Evolutionary conservation across 2,797 vertebrate genomes (phyloP), one percentile per base, ranked within the genome.

Genomic region (Parotocinclus haroldoi): DNA sequence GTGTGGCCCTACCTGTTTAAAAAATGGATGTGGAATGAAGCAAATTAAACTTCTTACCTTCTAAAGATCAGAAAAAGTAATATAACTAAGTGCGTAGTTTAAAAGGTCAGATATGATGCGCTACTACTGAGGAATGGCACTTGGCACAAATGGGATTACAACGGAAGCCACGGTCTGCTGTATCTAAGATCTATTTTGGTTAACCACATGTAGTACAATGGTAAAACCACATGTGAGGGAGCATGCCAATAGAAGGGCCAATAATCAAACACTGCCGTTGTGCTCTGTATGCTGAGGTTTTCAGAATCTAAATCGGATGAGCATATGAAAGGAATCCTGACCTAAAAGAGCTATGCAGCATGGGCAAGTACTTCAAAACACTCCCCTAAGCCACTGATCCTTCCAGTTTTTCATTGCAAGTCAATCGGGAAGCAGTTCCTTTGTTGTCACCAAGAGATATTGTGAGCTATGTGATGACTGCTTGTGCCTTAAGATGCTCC

Each of bases 151-250:
- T 69, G 79, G 74, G 81, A 82, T 84, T 78, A 71, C 72, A 83
- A 79, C 65, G 74, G 79, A 71, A 80, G 77, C 78, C 75, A 56
- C 56, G 76, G 74, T 74, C 68, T 69, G 71, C 77, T 79, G 72
- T 68, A 79, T 76, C 78, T 73, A 72, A 76, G 77, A 80, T 82
- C 64, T 82, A 71, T 78, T 78, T 81, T 80, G 80, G 85, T 87
- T 83, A 86, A 86, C 86, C 85, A 84, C 85, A 88, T 82, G 83
- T 75, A 73, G 81, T 82, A 84, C 81, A 87, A 88, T 81, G 74
- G 79, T 77, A 76, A 82, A 86, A 85, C 87, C 87, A 88, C 84
- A 87, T 87, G 82, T 86, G 78, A 87, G 78, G 73, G 60, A 78
- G 62, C 74, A 71, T 83, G 80, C 85, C 84, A 86, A 83, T 86